Base-by-base conservation (phyloP, 2,888 invertebrate genomes). In the Drosophila multiciliata region DNA sequence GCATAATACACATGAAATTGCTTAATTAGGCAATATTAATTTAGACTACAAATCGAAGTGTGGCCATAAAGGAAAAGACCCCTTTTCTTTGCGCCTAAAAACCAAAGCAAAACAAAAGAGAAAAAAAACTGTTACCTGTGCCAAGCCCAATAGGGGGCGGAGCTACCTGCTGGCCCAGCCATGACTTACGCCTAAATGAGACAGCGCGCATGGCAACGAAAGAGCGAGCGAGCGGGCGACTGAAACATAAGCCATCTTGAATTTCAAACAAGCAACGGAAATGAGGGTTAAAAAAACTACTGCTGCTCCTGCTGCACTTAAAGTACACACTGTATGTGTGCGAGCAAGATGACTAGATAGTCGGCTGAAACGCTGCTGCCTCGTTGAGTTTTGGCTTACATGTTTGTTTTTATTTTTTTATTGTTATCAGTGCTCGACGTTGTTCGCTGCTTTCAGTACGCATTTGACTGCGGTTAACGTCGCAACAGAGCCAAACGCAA, bases 211-310 rank as follows among this genome's bases (percentile, higher is more conserved):
- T 23, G 45, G 45, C 45, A 23, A 23, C 15, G 15, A 45, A 17
- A n/a, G 60, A 84, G 80, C 45, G 63, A 70, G 71, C 45, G 29
- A 63, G 72, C 62, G n/a, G 12, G 12, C 26, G 35, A 45, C 45
- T 7, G 38, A 50, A 78, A 83, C 85, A 78, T 80, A 80, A 80
- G 91, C 90, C 91, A 91, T 91, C 91, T 91, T 91, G 90, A 87
- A 90, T 83, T 86, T 80, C 67, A 74, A 79, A 73, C 66, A 60
- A 60, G 49, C 75, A 79, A 73, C 89, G 88, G 86, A 83, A 87
- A 81, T 72, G 82, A 80, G 91, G 91, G 90, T 89, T 84, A 79
- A 83, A 82, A 35, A 45, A 45, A 45, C 23, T 45, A 23, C 45
- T 15, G 15, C 45, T 45, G 45, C 45, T 17, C 3, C 38, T 45